Conservation (phyloP, 1,140 invertebrate genomes). For the Bombyx mandarina region DNA sequence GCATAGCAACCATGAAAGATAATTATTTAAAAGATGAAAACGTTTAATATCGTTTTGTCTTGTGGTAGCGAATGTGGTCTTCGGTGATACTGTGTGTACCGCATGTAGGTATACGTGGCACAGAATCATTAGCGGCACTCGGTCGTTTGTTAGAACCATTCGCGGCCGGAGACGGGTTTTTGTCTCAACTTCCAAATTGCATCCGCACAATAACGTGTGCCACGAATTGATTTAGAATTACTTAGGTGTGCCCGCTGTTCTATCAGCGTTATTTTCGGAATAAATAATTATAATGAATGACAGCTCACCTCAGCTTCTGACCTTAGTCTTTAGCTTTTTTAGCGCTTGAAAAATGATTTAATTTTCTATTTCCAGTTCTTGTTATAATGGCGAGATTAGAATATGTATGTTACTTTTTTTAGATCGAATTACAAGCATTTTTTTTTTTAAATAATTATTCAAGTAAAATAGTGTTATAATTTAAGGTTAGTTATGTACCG, state of each 20-base stretch:
- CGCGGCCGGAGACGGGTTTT: slow-evolving; percentile 61
- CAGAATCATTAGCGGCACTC: slow-evolving; percentile 62
- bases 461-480: too few relatives aligned
- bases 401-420: too few relatives aligned
- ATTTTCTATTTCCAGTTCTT: too few relatives aligned
- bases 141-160: slow-evolving; percentile 65
- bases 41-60: too few relatives aligned
- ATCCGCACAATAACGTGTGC: slow-evolving; percentile 55
- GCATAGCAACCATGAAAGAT: too few relatives aligned
- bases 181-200: slow-evolving; percentile 62
- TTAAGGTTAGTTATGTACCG: too few relatives aligned
- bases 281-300: slow-evolving; percentile 1
- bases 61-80: too few relatives aligned
- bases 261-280: too few relatives aligned
- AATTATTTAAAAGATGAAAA: too few relatives aligned
- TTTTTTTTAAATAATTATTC: too few relatives aligned
- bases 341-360: background rate
- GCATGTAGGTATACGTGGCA: slow-evolving; percentile 28
- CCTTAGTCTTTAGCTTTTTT: background rate
- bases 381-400: too few relatives aligned
- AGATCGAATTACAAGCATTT: too few relatives aligned
- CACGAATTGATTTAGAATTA: slow-evolving; percentile 65
- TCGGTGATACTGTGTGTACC: background rate
- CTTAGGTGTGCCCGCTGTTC: slow-evolving; percentile 1
- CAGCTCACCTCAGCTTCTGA: background rate